Evolutionary conservation across 2,888 invertebrate species (phyloP), one percentile per base, ranked within the genome.

Genomic region (Synanthedon myopaeformis): DNA sequence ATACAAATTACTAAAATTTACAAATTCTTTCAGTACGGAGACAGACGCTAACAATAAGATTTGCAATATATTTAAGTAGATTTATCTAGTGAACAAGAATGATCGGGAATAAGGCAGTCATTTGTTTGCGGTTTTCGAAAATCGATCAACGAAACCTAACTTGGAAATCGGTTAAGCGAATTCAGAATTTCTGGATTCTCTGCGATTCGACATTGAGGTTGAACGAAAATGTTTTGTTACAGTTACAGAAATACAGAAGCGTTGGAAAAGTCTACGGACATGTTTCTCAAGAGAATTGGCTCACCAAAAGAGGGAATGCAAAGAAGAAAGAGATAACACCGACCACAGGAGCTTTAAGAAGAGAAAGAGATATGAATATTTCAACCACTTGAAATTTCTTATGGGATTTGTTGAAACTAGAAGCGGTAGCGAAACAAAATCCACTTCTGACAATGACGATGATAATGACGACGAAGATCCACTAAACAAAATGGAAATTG

Each of bases 221-320:
- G 10, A 35, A 35, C 35, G 35, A 45, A 45, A 45, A 13, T 45
- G 6, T 45, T 42, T 45, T 45, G 45, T 45, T 45, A 14, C 45
- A 45, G 45, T n/a, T 45, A 45, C 13, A 2, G 45, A 45, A 12
- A 13, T 45, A 23, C 49, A 49, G 23, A 49, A 49, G 55, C 72
- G 77, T 5, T 79, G 76, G 78, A 80, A 77, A 55, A 79, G 72
- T 52, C 69, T 77, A 4, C 65, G 78, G 51, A 77, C 77, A 2
- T 79, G 75, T 55, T 81, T 79, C 67, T 64, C 72, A 3, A 65
- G 79, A 60, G 76, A 82, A 61, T 54, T 45, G 45, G 45, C 45
- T 4, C 45, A 13, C n/a, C 45, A 45, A 45, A 45, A 8, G 14
- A 45, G 14, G 14, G 45, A 45, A 12, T 14, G 5, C n/a, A 45